A percentile compares a stretch with the other conserved stretches of the same genome.
Evolutionary conservation across 1,140 invertebrate genomes (phyloP).

Genomic region (Procambarus clarkii): DNA sequence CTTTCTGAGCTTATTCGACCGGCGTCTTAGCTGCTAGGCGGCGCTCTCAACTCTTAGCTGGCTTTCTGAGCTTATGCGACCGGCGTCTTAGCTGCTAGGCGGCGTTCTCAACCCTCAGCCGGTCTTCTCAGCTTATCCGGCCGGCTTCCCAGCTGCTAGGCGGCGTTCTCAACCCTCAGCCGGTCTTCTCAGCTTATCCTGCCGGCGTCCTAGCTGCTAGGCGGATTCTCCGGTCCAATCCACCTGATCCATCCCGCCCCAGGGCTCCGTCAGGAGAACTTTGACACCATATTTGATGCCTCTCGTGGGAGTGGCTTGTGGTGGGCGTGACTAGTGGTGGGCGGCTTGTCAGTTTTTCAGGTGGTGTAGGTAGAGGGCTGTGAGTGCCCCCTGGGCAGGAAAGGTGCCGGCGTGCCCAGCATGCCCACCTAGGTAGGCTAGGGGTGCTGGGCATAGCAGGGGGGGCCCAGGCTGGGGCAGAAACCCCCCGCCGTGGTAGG

Average conservation of each 20-base stretch:
- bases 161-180: too few relatives aligned
- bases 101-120: too few relatives aligned
- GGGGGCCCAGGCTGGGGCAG: constrained; percentile 38
- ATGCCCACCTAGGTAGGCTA: constrained; percentile 52
- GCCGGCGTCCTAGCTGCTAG: constrained; percentile 25
- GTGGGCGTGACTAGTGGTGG: constrained; percentile 1
- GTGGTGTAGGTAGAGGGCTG: constrained; percentile 59
- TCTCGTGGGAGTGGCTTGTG: too few relatives aligned
- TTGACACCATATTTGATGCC: constrained; percentile 38
- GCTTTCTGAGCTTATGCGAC: too few relatives aligned
- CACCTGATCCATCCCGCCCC: too few relatives aligned
- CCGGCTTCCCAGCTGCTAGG: too few relatives aligned
- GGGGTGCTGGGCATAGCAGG: constrained; percentile 45
- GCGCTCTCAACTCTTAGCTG: too few relatives aligned
- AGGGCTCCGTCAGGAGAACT: too few relatives aligned
- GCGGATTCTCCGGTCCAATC: constrained; percentile 55
- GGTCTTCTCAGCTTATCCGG: too few relatives aligned
- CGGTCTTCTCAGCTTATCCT: neutral
- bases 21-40: too few relatives aligned
- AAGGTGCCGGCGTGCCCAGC: neutral
- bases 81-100: too few relatives aligned
- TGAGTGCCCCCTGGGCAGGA: constrained; percentile 56
- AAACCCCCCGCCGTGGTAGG: constrained; percentile 48
- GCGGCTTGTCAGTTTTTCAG: constrained; percentile 59
- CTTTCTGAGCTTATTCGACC: too few relatives aligned